phyloP scores from a whole-genome alignment of 1,140 invertebrate species.

The Drosophila sproati region DNA sequence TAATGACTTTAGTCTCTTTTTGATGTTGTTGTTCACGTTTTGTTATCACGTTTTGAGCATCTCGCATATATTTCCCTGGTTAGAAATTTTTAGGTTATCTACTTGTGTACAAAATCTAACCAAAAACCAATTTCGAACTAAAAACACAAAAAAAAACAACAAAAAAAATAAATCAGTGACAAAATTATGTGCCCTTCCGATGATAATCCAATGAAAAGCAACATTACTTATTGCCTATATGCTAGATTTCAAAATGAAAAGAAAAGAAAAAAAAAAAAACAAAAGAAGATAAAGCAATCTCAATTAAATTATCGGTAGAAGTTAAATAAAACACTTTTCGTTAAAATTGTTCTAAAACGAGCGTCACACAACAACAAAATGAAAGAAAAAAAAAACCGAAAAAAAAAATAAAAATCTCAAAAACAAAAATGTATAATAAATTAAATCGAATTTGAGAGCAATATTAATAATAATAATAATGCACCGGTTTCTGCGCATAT shows the following conservation, averaged over 20 bases:
- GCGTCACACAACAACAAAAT: conserved; percentile 12
- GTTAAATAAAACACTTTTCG: conserved; percentile 34
- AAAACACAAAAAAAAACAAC: conserved; percentile 7
- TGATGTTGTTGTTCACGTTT: background rate
- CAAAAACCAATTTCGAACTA: background rate
- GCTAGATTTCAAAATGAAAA: conserved; percentile 23
- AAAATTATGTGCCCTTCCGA: conserved; percentile 44
- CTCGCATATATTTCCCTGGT: conserved; percentile 24
- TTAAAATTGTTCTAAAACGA: conserved; percentile 39
- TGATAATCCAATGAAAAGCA: conserved; percentile 31
- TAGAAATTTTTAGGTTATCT: conserved; percentile 36
- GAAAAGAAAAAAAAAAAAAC: background rate
- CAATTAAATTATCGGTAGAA: conserved; percentile 43
- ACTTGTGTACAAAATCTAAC: conserved; percentile 18
- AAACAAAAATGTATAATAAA: conserved; percentile 29
- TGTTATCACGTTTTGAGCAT: conserved; percentile 21
- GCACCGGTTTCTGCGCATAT: background rate
- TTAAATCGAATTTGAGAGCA: conserved; percentile 45
- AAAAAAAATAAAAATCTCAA: conserved; percentile 6
- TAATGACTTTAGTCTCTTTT: conserved; percentile 1
- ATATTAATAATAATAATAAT: background rate
- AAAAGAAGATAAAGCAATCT: conserved; percentile 17
- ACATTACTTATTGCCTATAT: conserved; percentile 35
- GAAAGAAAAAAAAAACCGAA: conserved; percentile 12
- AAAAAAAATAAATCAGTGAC: conserved; percentile 6